Percentiles rank a stretch among this genome's conserved stretches.
Evolutionary conservation across 2,113 vertebrate species (phyloP).

Genomic region (Anhinga anhinga): DNA sequence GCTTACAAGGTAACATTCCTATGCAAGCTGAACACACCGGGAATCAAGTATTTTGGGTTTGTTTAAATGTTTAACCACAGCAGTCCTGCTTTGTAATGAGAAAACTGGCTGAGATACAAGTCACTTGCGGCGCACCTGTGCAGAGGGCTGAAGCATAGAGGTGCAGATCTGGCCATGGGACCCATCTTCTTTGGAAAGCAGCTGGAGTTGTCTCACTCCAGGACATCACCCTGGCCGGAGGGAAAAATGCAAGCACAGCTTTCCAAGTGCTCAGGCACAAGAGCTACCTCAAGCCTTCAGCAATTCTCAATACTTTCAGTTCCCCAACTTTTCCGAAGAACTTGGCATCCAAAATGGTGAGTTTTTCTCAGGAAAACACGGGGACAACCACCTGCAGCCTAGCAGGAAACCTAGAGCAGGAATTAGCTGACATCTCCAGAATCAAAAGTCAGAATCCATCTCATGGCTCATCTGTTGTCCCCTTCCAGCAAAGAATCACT

Average conservation of each 20-base stretch:
- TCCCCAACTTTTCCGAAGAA: not conserved
- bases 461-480: not conserved
- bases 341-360: not conserved
- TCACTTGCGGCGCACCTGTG: not conserved
- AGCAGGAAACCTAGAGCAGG: not conserved
- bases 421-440: not conserved
- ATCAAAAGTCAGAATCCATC: not conserved
- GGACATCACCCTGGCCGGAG: not conserved
- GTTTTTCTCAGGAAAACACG: not conserved
- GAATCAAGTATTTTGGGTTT: not conserved
- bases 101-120: not conserved
- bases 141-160: not conserved
- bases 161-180: not conserved
- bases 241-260: not conserved
- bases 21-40: not conserved
- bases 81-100: not conserved
- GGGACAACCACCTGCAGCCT: not conserved
- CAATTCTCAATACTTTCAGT: not conserved
- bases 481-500: not conserved
- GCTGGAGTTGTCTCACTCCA: not conserved
- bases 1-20: not conserved
- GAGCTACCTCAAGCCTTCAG: not conserved
- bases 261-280: not conserved
- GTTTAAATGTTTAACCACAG: not conserved
- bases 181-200: not conserved